Percentiles rank a stretch among this genome's conserved stretches.
Evolutionary conservation across 2,888 invertebrate species (phyloP).

Genomic region (Drosophila ezoana): DNA sequence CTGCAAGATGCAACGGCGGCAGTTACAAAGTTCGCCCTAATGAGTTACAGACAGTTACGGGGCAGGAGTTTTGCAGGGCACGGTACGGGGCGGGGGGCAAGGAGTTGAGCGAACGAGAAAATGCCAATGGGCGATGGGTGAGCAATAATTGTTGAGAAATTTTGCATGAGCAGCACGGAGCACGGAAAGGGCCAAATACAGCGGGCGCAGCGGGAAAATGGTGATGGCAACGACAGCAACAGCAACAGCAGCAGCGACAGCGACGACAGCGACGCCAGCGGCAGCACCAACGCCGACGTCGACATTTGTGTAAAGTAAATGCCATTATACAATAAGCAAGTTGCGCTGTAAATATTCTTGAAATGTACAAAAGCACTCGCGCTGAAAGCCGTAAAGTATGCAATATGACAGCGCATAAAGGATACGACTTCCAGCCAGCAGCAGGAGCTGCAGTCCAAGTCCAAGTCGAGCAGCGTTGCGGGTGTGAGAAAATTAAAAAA

Average conservation of each 20-base stretch:
- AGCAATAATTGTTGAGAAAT: constrained; percentile 67
- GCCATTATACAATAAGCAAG: constrained; percentile 73
- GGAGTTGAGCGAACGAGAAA: constrained; percentile 1
- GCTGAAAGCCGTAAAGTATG: constrained; percentile 71
- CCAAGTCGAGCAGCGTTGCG: constrained; percentile 12
- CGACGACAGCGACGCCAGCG: background rate
- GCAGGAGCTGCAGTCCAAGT: constrained; percentile 12
- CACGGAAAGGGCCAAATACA: background rate
- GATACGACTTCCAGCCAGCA: constrained; percentile 45
- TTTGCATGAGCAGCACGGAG: constrained; percentile 27
- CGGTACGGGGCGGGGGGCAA: background rate
- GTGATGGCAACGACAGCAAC: constrained; percentile 3
- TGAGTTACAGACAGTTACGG: constrained; percentile 48
- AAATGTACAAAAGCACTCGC: constrained; percentile 75
- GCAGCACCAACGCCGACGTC: constrained; percentile 10
- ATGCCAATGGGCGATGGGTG: constrained; percentile 49
- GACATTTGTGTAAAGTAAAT: constrained; percentile 70
- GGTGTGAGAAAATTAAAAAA: constrained; percentile 39
- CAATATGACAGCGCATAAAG: constrained; percentile 73
- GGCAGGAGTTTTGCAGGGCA: background rate
- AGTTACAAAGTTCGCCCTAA: constrained; percentile 57
- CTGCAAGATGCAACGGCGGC: constrained; percentile 40
- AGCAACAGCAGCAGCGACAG: background rate
- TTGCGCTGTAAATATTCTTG: constrained; percentile 71
- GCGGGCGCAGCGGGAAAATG: constrained; percentile 16